Conservation (phyloP, 2,113 vertebrate species). For the Phaethornis superciliosus region DNA sequence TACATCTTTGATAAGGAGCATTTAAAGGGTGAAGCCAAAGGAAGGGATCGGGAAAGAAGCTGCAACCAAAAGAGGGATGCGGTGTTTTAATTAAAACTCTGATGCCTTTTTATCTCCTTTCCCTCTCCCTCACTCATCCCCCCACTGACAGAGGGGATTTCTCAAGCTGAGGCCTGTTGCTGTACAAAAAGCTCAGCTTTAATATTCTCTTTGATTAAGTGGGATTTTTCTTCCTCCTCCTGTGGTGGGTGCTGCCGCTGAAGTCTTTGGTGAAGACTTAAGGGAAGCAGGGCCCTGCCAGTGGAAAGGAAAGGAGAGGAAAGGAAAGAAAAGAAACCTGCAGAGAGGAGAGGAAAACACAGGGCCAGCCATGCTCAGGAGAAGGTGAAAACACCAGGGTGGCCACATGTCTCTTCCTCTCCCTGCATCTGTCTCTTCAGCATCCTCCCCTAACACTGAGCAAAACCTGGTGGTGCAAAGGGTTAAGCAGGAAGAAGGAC, state of each 20-base stretch:
- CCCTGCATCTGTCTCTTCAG: rapidly evolving
- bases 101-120: constrained; percentile 48
- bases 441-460: rapidly evolving
- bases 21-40: constrained; percentile 60
- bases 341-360: neutral
- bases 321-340: neutral
- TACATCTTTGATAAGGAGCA: constrained; percentile 50
- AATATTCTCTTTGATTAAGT: constrained; percentile 52
- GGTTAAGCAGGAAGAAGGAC: neutral
- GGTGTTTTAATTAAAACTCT: constrained; percentile 70
- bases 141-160: neutral
- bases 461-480: neutral
- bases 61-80: neutral
- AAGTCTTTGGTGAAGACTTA: neutral
- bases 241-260: neutral
- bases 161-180: constrained; percentile 16
- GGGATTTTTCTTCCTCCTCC: constrained; percentile 10
- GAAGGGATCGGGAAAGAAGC: constrained; percentile 48
- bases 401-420: neutral
- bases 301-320: neutral
- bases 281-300: neutral
- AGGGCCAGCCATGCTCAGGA: rapidly evolving
- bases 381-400: neutral
- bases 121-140: neutral
- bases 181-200: constrained; percentile 41